Conservation (phyloP, 2,888 invertebrate species). For the Limulus polyphemus region DNA sequence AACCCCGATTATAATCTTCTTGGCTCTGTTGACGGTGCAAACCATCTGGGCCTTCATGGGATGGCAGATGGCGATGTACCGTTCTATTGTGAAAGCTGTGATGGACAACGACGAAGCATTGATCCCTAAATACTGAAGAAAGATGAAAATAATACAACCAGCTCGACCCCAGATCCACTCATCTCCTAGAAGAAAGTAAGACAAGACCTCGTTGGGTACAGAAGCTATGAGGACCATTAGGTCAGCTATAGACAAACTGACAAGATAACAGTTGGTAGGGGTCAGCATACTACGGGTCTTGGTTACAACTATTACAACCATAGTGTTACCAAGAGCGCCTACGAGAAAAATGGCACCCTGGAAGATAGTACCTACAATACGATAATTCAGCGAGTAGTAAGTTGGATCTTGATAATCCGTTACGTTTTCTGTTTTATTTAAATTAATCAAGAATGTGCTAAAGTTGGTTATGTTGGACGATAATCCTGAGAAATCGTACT, state of each 20-base stretch:
- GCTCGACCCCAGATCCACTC: conserved; percentile 44
- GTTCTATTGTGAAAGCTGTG: conserved; percentile 50
- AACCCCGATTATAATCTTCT: conserved; percentile 44
- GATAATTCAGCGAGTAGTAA: neutral
- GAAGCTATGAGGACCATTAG: conserved; percentile 46
- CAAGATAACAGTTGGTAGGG: conserved; percentile 51
- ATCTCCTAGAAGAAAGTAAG: conserved; percentile 40
- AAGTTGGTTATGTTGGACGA: too few relatives aligned
- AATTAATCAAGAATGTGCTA: too few relatives aligned
- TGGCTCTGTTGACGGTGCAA: conserved; percentile 48
- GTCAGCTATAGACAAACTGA: conserved; percentile 48
- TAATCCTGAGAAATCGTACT: too few relatives aligned
- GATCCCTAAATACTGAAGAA: conserved; percentile 47
- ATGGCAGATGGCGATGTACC: conserved; percentile 51
- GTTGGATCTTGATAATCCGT: neutral
- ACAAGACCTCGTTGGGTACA: conserved; percentile 44
- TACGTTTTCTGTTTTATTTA: too few relatives aligned
- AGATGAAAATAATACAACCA: conserved; percentile 43
- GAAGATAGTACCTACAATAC: conserved; percentile 1
- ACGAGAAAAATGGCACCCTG: conserved; percentile 42
- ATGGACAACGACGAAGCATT: conserved; percentile 48
- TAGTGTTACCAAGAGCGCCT: conserved; percentile 44
- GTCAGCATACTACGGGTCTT: conserved; percentile 42
- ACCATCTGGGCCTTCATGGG: conserved; percentile 47
- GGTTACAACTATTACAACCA: conserved; percentile 44